A percentile compares a stretch with the other conserved stretches of the same genome.
Evolutionary conservation across 1,140 invertebrate species (phyloP).

Genomic region (Drosophila lacteicornis): DNA sequence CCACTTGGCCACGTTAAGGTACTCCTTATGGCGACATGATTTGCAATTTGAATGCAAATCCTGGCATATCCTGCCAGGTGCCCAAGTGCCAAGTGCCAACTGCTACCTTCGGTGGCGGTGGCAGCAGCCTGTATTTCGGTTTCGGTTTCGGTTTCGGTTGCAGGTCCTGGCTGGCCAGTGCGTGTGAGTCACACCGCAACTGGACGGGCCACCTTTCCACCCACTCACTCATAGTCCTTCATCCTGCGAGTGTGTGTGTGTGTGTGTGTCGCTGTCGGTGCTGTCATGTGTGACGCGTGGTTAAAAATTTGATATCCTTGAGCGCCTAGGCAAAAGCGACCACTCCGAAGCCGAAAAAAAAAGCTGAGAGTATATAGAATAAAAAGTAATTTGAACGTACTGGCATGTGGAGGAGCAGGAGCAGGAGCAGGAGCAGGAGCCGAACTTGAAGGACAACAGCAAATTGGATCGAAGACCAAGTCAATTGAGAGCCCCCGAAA

Average conservation of each 20-base stretch:
- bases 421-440: background rate
- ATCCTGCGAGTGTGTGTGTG: conserved; percentile 11
- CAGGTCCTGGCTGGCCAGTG: conserved; percentile 21
- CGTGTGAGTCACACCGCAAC: conserved; percentile 40
- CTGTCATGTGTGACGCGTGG: conserved; percentile 75
- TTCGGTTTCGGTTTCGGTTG: conserved; percentile 35
- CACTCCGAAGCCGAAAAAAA: background rate
- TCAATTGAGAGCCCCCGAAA: conserved; percentile 42
- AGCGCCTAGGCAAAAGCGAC: conserved; percentile 55
- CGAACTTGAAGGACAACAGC: conserved; percentile 24
- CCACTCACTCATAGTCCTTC: background rate
- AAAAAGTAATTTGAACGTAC: conserved; percentile 43
- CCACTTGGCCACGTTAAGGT: background rate
- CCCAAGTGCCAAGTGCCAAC: conserved; percentile 9
- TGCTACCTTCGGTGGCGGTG: conserved; percentile 9
- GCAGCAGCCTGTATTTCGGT: conserved; percentile 7
- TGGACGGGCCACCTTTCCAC: background rate
- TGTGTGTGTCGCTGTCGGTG: conserved; percentile 24
- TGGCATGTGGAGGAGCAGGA: background rate
- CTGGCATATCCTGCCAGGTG: conserved; percentile 29
- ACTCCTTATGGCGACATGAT: background rate
- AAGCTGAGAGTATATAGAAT: conserved; percentile 15
- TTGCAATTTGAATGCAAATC: conserved; percentile 25
- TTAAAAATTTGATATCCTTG: conserved; percentile 82
- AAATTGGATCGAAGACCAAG: conserved; percentile 39